Percentiles rank a stretch among this genome's conserved stretches.
Evolutionary conservation across 2,888 invertebrate species (phyloP).

Genomic region (Allolobophora icterica): DNA sequence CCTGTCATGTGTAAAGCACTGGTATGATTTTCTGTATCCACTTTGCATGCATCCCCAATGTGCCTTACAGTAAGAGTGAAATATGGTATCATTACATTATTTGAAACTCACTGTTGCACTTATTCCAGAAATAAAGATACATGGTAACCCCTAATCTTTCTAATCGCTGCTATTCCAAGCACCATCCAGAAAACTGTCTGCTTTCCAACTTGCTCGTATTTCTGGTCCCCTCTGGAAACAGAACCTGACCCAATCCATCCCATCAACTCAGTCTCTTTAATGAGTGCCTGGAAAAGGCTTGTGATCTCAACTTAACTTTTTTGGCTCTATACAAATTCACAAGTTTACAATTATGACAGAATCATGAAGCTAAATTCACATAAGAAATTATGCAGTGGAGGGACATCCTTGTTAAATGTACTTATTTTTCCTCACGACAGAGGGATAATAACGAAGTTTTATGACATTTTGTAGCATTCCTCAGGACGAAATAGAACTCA

Average conservation of each 20-base stretch:
- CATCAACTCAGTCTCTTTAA: neutral
- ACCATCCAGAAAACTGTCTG: neutral
- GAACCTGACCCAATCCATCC: too few species aligned
- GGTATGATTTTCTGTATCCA: neutral
- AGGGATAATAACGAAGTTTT: neutral
- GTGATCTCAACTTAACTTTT: neutral
- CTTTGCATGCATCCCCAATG: neutral
- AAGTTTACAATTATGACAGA: neutral
- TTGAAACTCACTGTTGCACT: neutral
- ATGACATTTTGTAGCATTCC: neutral
- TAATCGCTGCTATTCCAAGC: neutral
- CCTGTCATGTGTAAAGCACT: neutral
- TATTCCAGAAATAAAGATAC: neutral
- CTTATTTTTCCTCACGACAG: neutral
- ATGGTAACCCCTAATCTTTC: neutral
- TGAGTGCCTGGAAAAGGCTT: neutral
- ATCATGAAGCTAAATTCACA: neutral
- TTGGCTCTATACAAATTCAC: too few species aligned
- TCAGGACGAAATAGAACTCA: neutral
- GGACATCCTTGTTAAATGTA: neutral
- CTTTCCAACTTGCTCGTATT: too few species aligned
- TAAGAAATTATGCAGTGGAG: neutral
- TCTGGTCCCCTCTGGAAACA: too few species aligned
- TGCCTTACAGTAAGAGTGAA: neutral
- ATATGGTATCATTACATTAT: neutral